Evolutionary conservation across 2,888 invertebrate species (phyloP).

Genomic region (Plebejus argus): DNA sequence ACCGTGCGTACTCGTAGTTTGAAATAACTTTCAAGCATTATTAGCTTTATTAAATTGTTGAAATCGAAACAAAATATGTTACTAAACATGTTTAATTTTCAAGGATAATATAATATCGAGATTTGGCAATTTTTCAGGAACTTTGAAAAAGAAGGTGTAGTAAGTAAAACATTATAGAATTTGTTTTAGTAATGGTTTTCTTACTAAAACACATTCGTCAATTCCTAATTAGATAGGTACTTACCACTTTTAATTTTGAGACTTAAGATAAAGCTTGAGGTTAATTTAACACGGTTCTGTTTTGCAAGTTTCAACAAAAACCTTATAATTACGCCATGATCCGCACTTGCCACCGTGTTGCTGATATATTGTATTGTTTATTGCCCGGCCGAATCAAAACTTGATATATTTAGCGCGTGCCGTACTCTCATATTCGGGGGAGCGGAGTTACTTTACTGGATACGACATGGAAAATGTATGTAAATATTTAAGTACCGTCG

Average conservation of each 20-base stretch:
- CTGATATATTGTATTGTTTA: constrained; percentile 82
- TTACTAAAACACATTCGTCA: too few species aligned
- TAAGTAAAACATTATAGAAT: too few species aligned
- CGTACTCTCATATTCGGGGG: constrained; percentile 78
- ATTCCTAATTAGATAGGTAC: too few species aligned
- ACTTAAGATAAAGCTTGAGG: neutral
- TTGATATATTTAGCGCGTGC: constrained; percentile 77
- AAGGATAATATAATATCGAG: neutral
- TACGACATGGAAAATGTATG: constrained; percentile 43
- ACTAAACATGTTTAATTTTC: neutral
- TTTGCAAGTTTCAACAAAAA: neutral
- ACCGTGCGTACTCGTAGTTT: constrained; percentile 32
- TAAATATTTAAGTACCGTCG: neutral
- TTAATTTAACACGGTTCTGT: neutral
- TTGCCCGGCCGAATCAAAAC: constrained; percentile 80
- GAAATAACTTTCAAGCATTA: constrained; percentile 24
- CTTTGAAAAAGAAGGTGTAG: too few species aligned
- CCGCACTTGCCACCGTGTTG: constrained; percentile 80
- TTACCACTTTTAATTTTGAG: too few species aligned
- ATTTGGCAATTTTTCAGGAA: neutral
- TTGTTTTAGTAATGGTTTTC: too few species aligned
- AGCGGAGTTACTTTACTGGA: constrained; percentile 62
- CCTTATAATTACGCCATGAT: constrained; percentile 65
- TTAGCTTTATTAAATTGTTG: constrained; percentile 3
- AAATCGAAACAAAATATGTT: neutral